A percentile compares a stretch with the other conserved stretches of the same genome.
Evolutionary conservation across 1,140 invertebrate genomes (phyloP).

Genomic region (Octopus bimaculoides): DNA sequence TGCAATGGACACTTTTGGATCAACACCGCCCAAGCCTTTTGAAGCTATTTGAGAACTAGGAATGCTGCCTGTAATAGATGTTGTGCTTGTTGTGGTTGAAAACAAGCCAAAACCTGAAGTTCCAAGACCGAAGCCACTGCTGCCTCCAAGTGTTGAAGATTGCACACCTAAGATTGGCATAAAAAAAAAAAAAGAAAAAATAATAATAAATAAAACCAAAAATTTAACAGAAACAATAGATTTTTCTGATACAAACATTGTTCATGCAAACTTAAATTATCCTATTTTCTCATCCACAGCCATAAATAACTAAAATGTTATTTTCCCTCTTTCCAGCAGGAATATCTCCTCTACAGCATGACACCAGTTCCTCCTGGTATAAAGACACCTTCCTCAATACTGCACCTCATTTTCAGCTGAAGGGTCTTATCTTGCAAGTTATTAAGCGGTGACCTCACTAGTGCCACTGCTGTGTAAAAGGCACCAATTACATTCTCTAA

Average conservation of each 20-base stretch:
- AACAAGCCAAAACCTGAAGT: neutral
- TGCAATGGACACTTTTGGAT: constrained; percentile 58
- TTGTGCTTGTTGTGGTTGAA: neutral
- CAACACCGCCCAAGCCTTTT: constrained; percentile 67
- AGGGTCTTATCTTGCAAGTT: no score
- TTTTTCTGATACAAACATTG: neutral
- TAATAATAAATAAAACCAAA: neutral
- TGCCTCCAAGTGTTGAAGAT: neutral
- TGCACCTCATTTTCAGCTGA: no score
- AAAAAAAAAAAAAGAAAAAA: neutral
- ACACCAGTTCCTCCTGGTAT: no score
- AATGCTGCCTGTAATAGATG: constrained; percentile 25
- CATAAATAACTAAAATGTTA: no score
- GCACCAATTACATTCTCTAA: no score
- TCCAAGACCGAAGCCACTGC: neutral
- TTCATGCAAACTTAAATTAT: no score
- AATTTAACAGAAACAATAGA: neutral
- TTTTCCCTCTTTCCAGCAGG: no score
- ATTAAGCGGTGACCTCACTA: no score
- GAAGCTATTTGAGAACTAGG: constrained; percentile 49
- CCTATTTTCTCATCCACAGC: no score
- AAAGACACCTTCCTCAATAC: no score
- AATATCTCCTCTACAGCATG: no score
- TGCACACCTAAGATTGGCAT: neutral
- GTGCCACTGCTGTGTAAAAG: no score